Percentiles rank a stretch among this genome's conserved stretches.
Evolutionary conservation across 92 coral and sea anemone genomes (phyloP).

Genomic region (Virgularia gustaviana): DNA sequence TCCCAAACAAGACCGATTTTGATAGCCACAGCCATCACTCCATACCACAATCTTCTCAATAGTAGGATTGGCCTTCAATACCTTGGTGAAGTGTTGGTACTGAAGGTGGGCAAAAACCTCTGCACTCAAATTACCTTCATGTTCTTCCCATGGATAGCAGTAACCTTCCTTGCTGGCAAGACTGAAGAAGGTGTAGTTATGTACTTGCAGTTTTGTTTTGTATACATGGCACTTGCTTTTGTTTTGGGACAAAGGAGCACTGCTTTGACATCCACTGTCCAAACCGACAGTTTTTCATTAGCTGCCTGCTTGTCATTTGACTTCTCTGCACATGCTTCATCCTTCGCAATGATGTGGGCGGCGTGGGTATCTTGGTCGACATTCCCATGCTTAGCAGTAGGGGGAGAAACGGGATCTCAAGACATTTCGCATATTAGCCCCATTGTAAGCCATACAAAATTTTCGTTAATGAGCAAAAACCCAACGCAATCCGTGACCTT

Average conservation of each 20-base stretch:
- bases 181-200: neutral
- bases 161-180: conserved; percentile 2
- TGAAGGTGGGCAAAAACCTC: conserved; percentile 3
- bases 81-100: neutral
- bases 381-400: too few species aligned
- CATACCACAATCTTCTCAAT: neutral
- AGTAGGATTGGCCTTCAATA: neutral
- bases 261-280: conserved; percentile 22
- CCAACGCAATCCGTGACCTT: too few species aligned
- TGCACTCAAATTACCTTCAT: conserved; percentile 6
- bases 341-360: too few species aligned
- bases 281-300: neutral
- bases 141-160: conserved; percentile 7
- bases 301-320: neutral
- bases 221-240: conserved; percentile 20
- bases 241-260: conserved; percentile 19
- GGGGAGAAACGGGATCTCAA: too few species aligned
- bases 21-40: conserved; percentile 31
- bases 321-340: too few species aligned
- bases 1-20: conserved; percentile 17
- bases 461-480: too few species aligned
- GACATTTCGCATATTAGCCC: too few species aligned
- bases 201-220: neutral
- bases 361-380: too few species aligned
- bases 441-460: too few species aligned